These are phyloP conservation scores for Drosophila insularis DNA, from an alignment of 1,140 invertebrate species.

Conservation along the genomic window DNA sequence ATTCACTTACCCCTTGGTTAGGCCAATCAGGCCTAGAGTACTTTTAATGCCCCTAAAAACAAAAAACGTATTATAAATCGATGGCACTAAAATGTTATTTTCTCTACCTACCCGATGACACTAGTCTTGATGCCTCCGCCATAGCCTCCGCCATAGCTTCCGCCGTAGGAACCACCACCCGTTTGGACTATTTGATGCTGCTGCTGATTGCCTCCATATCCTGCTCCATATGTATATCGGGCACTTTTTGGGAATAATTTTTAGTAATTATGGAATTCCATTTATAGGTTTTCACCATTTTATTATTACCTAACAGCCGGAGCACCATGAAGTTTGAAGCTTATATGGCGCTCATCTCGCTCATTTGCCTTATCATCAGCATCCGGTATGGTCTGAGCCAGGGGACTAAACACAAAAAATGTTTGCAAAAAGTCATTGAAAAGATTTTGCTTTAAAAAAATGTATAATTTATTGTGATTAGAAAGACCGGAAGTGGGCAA, in stretches of 20 bases:
- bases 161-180: slow-evolving; percentile 23
- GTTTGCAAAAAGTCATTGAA: slow-evolving; percentile 32
- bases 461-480: neutral
- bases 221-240: slow-evolving; percentile 37
- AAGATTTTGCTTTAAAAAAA: neutral
- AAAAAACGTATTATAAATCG: no score
- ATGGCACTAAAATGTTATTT: no score
- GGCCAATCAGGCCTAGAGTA: slow-evolving; percentile 44
- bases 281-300: neutral
- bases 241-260: slow-evolving; percentile 25
- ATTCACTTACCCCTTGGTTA: slow-evolving; percentile 52
- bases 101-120: neutral
- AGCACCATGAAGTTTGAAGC: slow-evolving; percentile 40
- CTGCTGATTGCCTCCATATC: slow-evolving; percentile 24
- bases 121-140: neutral
- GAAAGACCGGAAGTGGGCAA: neutral
- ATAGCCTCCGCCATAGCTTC: neutral
- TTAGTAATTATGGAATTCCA: slow-evolving; percentile 3
- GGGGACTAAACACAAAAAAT: slow-evolving; percentile 44
- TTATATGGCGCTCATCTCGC: slow-evolving; percentile 56
- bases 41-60: slow-evolving; percentile 42
- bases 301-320: slow-evolving; percentile 58
- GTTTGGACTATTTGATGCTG: neutral
- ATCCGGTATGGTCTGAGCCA: slow-evolving; percentile 48
- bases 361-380: slow-evolving; percentile 55